Evolutionary conservation across 2,888 invertebrate genomes (phyloP).

Genomic region (Pterobdella sp.): DNA sequence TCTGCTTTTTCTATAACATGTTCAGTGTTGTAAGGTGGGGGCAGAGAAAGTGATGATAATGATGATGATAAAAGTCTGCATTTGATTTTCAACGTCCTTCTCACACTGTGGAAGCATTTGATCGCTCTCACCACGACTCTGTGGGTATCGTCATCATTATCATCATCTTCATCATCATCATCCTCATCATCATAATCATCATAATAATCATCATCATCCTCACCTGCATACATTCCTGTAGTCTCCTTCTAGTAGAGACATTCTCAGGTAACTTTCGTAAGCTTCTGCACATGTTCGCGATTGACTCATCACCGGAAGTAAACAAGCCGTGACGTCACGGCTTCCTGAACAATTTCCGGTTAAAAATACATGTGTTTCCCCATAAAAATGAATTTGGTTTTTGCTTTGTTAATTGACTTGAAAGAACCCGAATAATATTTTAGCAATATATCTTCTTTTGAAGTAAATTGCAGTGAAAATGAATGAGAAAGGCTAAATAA

Average conservation of each 20-base stretch:
- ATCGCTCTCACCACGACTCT: neutral
- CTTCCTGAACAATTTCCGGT: neutral
- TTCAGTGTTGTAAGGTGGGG: neutral
- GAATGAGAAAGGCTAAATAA: too few species aligned
- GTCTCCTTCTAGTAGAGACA: neutral
- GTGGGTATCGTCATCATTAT: neutral
- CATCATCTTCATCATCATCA: neutral
- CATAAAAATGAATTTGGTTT: neutral
- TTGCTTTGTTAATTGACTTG: neutral
- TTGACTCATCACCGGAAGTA: conserved; percentile 1
- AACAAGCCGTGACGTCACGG: neutral
- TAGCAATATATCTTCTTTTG: neutral
- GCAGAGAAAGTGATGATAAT: neutral
- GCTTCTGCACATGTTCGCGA: neutral
- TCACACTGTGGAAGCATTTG: neutral
- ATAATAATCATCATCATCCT: neutral
- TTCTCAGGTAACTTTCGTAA: neutral
- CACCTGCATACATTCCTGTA: neutral
- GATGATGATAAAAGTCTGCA: neutral
- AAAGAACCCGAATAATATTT: too few species aligned
- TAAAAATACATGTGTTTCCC: neutral
- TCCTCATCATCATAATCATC: neutral
- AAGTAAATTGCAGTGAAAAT: neutral
- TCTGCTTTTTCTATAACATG: too few species aligned
- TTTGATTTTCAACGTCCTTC: neutral